phyloP scores from a whole-genome alignment of 2,113 vertebrate genomes.

The Thryonomys swinderianus region DNA sequence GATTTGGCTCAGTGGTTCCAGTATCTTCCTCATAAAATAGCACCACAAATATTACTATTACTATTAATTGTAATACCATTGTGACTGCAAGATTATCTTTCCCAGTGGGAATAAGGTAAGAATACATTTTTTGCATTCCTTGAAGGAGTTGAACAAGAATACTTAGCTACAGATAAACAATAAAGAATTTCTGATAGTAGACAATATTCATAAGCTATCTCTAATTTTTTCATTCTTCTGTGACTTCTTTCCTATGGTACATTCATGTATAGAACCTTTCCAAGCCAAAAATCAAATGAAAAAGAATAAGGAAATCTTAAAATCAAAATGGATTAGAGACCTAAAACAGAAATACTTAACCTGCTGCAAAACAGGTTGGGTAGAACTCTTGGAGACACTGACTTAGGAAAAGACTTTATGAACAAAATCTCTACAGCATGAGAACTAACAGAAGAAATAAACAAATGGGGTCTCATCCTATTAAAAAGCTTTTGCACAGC shows the following conservation, averaged over 20 bases:
- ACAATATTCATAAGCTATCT: background rate
- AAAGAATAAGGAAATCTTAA: background rate
- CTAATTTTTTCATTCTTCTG: background rate
- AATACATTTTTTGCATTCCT: background rate
- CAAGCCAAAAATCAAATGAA: background rate
- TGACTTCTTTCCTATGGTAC: background rate
- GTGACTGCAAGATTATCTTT: background rate
- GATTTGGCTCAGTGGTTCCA: no score
- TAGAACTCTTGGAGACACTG: no score
- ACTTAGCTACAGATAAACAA: background rate
- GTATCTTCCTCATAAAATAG: no score
- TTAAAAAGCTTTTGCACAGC: no score
- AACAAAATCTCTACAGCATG: no score
- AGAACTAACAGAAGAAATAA: no score
- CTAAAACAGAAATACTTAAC: no score
- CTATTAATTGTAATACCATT: constrained; percentile 20
- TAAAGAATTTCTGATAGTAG: background rate
- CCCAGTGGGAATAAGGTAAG: constrained; percentile 35
- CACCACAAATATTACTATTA: background rate
- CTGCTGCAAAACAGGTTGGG: no score
- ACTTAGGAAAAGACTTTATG: no score
- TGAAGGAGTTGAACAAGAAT: background rate
- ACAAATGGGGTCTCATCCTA: no score
- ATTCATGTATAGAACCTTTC: background rate
- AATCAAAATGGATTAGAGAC: no score